Evolutionary conservation across 1,140 invertebrate genomes (phyloP), one percentile per base, ranked within the genome.

Genomic region (Leptinotarsa undecemlineata): DNA sequence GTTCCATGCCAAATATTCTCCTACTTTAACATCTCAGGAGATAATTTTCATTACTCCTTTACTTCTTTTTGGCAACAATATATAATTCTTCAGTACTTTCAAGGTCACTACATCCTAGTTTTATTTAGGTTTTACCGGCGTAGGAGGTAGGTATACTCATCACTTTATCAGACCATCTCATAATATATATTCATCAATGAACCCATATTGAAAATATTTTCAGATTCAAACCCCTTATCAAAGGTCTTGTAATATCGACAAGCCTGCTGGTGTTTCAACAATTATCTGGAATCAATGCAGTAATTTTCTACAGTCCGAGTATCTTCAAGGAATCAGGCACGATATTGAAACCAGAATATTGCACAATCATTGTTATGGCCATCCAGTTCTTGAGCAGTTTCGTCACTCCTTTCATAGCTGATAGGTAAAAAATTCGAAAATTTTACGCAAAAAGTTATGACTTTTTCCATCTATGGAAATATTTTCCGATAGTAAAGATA

Each of bases 241-340:
- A 89, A 77, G 91, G 89, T 0, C 82, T 96, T 70, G 86, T 92
- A 48, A 90, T 94, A 62, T 91, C 90, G 0, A 89, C 92, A 74
- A 88, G 90, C 1, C 85, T 96, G 60, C 91, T 93, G 73, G 84
- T 89, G 68, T 92, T 93, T 84, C 93, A 94, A 79, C 92, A 94
- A 83, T 85, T 95, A 13, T 91, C 90, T 8, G 94, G 94, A 19
- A 93, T 94, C 78, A 95, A 95, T 84, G 92, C 92, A 4, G 91
- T 96, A 1, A 88, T 95, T 21, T 95, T 95, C 84, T 95, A 94
- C 82, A 90, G 93, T 76, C 89, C 90, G 48, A 87, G 85, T 1
- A 95, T 93, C 80, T 95, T 93, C 79, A 77, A 85, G 2, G 86
- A 87, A 14, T 88, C 92, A 14, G 89, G 90, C 0, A 89, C 83